Percentiles rank a stretch among this genome's conserved stretches.
These are phyloP conservation scores for Latrodectus hesperus DNA, from an alignment of 2,888 invertebrate genomes.

Conservation along the genomic window DNA sequence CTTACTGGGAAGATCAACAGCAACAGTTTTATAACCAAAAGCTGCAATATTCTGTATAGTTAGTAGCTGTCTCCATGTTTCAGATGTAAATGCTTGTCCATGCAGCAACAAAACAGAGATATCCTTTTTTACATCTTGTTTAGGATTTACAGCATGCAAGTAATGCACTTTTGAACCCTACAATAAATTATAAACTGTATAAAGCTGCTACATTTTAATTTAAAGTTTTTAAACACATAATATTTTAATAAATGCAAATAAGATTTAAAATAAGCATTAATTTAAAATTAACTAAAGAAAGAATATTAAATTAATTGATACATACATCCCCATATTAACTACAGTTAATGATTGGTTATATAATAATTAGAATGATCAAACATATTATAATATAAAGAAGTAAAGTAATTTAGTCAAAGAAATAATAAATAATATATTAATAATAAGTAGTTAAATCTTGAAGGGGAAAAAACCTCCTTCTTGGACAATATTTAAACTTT, in stretches of 20 bases:
- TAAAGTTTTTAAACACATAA: not conserved
- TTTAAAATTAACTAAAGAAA: not conserved
- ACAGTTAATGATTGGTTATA: too few relatives aligned
- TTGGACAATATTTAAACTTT: too few relatives aligned
- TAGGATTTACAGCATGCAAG: slow-evolving; percentile 25
- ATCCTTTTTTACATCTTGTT: slow-evolving; percentile 14
- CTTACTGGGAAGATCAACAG: slow-evolving; percentile 76
- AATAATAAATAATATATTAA: too few relatives aligned
- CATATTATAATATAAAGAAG: too few relatives aligned
- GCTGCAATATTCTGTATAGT: slow-evolving; percentile 75
- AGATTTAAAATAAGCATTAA: not conserved
- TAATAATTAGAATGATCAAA: too few relatives aligned
- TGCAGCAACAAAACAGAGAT: slow-evolving; percentile 76
- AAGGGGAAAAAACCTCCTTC: too few relatives aligned
- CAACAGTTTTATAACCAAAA: slow-evolving; percentile 75
- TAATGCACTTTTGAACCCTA: slow-evolving; percentile 57
- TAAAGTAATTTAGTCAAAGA: too few relatives aligned
- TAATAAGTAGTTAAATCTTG: too few relatives aligned
- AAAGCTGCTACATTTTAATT: slow-evolving; percentile 2
- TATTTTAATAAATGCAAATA: not conserved
- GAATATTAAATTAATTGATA: too few relatives aligned
- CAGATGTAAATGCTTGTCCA: slow-evolving; percentile 76
- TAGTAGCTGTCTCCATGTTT: slow-evolving; percentile 76
- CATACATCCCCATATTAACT: too few relatives aligned
- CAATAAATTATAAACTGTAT: not conserved